Base-by-base conservation (phyloP, 2,797 vertebrate species). In the Hirundo rustica region DNA sequence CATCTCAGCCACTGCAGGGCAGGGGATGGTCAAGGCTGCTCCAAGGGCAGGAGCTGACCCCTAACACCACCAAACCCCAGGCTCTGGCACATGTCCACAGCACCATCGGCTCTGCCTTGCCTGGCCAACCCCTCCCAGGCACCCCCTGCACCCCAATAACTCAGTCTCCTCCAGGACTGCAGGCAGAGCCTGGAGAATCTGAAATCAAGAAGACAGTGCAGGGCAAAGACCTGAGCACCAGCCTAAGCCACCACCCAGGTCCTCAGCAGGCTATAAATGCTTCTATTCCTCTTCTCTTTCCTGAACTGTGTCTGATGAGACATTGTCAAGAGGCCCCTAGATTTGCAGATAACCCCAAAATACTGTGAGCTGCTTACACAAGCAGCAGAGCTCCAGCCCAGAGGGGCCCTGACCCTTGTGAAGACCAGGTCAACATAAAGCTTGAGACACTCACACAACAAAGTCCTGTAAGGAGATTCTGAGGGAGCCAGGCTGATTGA, bases 81-180 rank as follows among this genome's bases (percentile, higher is more conserved):
- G 55, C 9, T 75, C 70, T 57, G 62, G 42, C 40, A 40, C 36
- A 1, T 14, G 64, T 19, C 18, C 51, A 48, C 3, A 72, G 48
- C 71, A 58, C 18, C 51, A 14, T 3, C 5, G 40, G 30, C 68
- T 55, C 40, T 36, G 73, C n/a, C 20, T 13, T 26, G 36, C 16
- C 50, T 22, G 40, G 18, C 42, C 42, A 60, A 8, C 21, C 0
- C 2, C 18, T 32, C 54, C 36, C 58, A 67, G 19, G 13, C 40
- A 36, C 11, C 16, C 42, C 71, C 53, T 32, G 22, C 13, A 7
- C n/a, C 51, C 2, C 0, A 3, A 34, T 13, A 61, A 25, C 66
- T 79, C 70, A 9, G 22, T 2, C 34, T 68, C 74, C 81, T 71
- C 22, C 66, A 75, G 55, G 30, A 29, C 47, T 62, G 34, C 29